Percentiles rank a stretch among this genome's conserved stretches.
These are phyloP conservation scores for Thunnus albacares DNA, from an alignment of 2,797 vertebrate genomes.

Conservation along the genomic window DNA sequence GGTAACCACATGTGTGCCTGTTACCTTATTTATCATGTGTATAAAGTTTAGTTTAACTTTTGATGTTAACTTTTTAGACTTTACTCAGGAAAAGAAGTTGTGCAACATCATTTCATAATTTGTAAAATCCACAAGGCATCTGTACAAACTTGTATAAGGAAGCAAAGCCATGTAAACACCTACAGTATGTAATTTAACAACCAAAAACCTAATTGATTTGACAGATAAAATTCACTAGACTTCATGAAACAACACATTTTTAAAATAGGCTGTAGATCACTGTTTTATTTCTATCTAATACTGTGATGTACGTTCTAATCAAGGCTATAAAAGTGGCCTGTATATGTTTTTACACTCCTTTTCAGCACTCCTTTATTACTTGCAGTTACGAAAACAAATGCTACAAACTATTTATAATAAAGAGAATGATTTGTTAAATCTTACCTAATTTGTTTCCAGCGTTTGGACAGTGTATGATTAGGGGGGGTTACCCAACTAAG, in stretches of 20 bases:
- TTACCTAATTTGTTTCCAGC: background rate
- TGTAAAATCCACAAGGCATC: background rate
- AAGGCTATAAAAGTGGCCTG: background rate
- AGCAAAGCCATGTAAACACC: background rate
- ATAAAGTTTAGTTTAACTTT: conserved; percentile 24
- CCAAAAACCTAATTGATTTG: background rate
- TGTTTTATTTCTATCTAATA: background rate
- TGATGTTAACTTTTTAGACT: conserved; percentile 8
- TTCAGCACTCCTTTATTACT: background rate
- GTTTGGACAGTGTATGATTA: background rate
- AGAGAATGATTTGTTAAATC: background rate
- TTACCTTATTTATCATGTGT: background rate
- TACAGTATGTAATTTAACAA: background rate
- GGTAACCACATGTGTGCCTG: conserved; percentile 16
- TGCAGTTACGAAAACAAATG: background rate
- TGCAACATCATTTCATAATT: background rate
- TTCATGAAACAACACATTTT: background rate
- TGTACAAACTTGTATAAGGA: background rate
- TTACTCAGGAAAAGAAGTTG: background rate
- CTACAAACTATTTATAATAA: background rate
- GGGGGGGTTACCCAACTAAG: background rate
- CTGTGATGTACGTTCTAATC: background rate
- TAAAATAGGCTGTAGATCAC: background rate
- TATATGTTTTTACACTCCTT: background rate
- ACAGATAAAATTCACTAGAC: background rate